Evolutionary conservation across 2,113 vertebrate species (phyloP).

Genomic region (Saimiri boliviensis): DNA sequence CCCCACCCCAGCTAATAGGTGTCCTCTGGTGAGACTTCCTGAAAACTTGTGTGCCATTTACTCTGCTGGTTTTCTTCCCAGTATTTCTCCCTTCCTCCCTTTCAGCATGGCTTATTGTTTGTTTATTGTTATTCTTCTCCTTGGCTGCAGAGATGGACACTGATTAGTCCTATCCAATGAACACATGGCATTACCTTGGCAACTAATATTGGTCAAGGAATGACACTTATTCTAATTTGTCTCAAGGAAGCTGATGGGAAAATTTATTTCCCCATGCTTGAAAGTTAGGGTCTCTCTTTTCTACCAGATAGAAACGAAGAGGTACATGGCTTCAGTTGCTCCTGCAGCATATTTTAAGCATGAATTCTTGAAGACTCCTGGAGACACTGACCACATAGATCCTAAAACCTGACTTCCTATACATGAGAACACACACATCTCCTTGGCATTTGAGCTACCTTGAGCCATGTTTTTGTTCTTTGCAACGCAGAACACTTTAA

Average conservation of each 20-base stretch:
- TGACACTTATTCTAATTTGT: background rate
- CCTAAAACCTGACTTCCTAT: no score
- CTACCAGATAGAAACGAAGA: background rate
- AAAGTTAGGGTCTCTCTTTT: background rate
- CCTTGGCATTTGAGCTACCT: background rate
- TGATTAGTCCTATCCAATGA: conserved; percentile 21
- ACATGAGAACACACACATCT: background rate
- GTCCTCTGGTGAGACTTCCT: background rate
- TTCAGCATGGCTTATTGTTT: background rate
- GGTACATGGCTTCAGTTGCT: background rate
- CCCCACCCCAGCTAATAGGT: no score
- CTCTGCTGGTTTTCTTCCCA: background rate
- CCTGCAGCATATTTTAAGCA: background rate
- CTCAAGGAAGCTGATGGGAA: background rate
- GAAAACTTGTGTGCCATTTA: background rate
- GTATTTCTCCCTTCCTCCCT: background rate
- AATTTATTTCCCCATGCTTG: background rate
- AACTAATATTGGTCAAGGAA: background rate
- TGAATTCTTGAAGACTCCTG: fast-evolving
- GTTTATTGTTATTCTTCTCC: background rate
- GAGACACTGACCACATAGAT: background rate
- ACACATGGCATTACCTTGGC: no score
- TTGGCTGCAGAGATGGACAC: background rate
- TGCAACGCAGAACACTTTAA: background rate
- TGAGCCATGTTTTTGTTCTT: background rate